Percentiles rank a stretch among this genome's conserved stretches.
phyloP scores from a whole-genome alignment of 1,140 invertebrate genomes.

The Rhagoletis pomonella region DNA sequence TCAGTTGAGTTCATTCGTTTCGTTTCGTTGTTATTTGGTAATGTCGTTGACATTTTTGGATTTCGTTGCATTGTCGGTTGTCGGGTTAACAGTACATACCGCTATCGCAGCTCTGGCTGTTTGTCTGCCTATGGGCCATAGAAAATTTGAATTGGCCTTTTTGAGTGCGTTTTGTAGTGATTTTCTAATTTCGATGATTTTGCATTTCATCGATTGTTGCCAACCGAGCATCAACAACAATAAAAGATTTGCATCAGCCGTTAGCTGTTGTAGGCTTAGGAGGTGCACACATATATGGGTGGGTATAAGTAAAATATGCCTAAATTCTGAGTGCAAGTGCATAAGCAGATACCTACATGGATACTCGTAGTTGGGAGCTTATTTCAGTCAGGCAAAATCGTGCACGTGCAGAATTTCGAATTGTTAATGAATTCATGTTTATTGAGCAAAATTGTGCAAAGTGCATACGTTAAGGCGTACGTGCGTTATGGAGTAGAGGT shows the following conservation, averaged over 20 bases:
- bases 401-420: background rate
- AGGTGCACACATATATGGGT: background rate
- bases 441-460: background rate
- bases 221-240: background rate
- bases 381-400: background rate
- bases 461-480: background rate
- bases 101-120: background rate
- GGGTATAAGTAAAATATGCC: background rate
- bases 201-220: background rate
- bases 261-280: background rate
- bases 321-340: background rate
- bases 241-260: background rate
- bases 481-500: background rate
- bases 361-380: background rate
- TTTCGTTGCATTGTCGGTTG: background rate
- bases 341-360: background rate
- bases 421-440: constrained; percentile 16
- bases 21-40: background rate
- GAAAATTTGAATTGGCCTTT: background rate
- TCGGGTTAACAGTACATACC: too few species aligned
- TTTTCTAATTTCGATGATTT: constrained; percentile 27
- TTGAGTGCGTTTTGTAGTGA: constrained; percentile 3
- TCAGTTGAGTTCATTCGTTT: background rate
- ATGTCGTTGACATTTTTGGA: background rate
- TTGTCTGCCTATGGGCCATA: background rate